Base-by-base conservation (phyloP, 1,140 invertebrate genomes). In the Drosophila bocki region DNA sequence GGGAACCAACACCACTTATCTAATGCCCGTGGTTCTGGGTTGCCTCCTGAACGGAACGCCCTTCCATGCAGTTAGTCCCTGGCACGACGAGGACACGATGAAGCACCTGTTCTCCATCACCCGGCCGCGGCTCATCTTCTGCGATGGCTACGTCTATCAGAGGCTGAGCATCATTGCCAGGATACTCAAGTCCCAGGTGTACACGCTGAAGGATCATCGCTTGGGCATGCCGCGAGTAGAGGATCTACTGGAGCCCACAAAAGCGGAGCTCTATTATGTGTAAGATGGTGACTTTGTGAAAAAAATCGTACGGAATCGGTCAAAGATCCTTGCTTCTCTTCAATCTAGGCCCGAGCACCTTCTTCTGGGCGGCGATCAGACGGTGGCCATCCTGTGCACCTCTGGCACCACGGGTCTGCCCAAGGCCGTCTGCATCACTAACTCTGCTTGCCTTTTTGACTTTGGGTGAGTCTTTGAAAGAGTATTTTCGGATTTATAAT, bases 401-500 rank as follows among this genome's bases (percentile, higher is more conserved):
- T 96, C 96, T 60, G 96, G 96, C 13, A 97, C 96, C 3, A 97
- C 96, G 29, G 96, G 97, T 44, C 85, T 95, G 15, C 96, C 97
- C 1, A 97, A 97, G 93, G 96, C 96, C 17, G 96, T 97, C 0
- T 94, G 95, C 91, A 93, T 97, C 4, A 96, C 96, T 3, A 96
- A 97, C 77, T 75, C 85, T 0, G 78, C 91, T 41, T 92, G 91
- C 7, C 81, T 92, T 0, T 91, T 91, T 47, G 91, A 92, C 58
- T 91, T 91, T 57, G 91, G 90, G 86, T 92, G 75, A 64, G 17
- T 47, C n/a, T 22, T 35, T 0, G 9, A 2, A 15, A 9, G 1
- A 48, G 22, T 48, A 15, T 15, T 5, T 26, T 26, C 22, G 3
- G 0, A 3, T 48, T 0, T 26, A 3, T 9, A 9, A 37, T 35